Conservation (phyloP, 2,113 vertebrate genomes). For the Prunella himalayana region DNA sequence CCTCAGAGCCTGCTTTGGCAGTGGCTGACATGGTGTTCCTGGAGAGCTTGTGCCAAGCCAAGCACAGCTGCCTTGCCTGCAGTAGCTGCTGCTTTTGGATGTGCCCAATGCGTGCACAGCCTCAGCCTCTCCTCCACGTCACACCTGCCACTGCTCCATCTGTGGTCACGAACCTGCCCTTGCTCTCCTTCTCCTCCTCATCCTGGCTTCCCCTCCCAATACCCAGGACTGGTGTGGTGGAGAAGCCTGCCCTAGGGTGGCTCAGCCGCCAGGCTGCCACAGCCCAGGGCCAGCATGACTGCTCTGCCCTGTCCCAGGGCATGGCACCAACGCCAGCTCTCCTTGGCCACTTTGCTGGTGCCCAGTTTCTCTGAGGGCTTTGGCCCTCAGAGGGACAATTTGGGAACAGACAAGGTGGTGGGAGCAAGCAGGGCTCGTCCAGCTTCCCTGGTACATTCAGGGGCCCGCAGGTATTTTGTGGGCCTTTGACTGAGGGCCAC, state of each 20-base stretch:
- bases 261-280: fast-evolving
- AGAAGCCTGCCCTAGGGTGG: too few species aligned
- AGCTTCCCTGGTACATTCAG: neutral
- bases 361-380: neutral
- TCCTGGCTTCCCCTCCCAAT: neutral
- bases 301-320: neutral
- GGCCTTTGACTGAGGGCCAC: fast-evolving
- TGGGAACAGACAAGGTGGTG: neutral
- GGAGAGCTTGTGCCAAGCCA: neutral
- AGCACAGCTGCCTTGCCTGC: neutral
- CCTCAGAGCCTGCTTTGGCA: neutral
- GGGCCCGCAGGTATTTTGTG: fast-evolving
- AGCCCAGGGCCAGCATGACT: fast-evolving
- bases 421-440: neutral
- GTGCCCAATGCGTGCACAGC: fast-evolving
- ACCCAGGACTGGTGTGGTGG: fast-evolving
- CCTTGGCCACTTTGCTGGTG: fast-evolving
- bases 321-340: fast-evolving
- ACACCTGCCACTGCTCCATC: fast-evolving
- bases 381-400: neutral
- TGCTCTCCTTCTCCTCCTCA: neutral
- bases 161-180: fast-evolving
- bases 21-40: neutral
- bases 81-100: neutral
- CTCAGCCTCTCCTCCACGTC: fast-evolving